phyloP scores from a whole-genome alignment of 2,888 invertebrate genomes.

The Colostygia pectinataria region DNA sequence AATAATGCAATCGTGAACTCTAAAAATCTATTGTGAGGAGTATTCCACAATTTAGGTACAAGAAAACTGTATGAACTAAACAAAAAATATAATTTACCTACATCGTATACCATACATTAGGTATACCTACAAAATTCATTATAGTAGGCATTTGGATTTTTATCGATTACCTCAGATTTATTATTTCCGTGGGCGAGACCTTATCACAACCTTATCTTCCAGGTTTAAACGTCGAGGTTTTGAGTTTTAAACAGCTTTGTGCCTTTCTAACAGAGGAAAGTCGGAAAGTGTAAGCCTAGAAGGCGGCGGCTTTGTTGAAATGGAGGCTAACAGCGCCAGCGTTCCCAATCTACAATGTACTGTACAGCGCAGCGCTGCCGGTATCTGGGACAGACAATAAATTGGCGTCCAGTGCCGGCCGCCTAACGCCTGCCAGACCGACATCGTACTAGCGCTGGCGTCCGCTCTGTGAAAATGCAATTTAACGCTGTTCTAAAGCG shows the following conservation, averaged over 20 bases:
- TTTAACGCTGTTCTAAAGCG: conserved; percentile 5
- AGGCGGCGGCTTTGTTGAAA: conserved; percentile 12
- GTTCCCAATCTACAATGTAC: conserved; percentile 11
- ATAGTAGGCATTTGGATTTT: background rate
- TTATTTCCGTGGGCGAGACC: too few species aligned
- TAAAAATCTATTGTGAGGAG: background rate
- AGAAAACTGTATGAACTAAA: too few species aligned
- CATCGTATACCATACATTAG: too few species aligned
- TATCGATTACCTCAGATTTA: background rate
- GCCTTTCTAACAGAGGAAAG: conserved; percentile 12
- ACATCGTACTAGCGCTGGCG: too few species aligned
- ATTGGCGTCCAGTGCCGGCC: conserved; percentile 21
- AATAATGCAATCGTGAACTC: conserved; percentile 34
- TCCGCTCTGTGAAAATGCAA: conserved; percentile 27
- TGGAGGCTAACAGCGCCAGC: conserved; percentile 14
- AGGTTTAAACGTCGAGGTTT: too few species aligned
- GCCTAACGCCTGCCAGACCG: conserved; percentile 19
- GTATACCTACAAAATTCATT: conserved; percentile 17
- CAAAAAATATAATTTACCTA: too few species aligned
- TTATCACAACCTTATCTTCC: too few species aligned
- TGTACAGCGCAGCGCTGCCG: too few species aligned
- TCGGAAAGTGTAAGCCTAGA: conserved; percentile 10
- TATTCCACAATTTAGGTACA: too few species aligned
- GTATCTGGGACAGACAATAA: conserved; percentile 28
- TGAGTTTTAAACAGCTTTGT: background rate